A percentile compares a stretch with the other conserved stretches of the same genome.
Evolutionary conservation across 2,113 vertebrate species (phyloP).

Genomic region (Urocitellus parryii): DNA sequence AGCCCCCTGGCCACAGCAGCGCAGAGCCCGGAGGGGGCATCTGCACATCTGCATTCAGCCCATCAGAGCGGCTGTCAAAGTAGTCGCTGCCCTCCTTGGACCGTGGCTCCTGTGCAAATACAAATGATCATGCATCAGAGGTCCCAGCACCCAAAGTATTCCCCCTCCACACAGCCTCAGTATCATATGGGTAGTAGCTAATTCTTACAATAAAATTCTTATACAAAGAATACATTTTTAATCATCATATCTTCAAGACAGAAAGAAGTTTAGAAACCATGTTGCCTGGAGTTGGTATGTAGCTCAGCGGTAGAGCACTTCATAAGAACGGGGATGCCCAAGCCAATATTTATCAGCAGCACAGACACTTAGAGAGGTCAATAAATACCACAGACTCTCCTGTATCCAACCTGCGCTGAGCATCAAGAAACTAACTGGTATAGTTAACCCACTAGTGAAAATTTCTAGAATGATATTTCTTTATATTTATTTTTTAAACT

Average conservation of each 20-base stretch:
- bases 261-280: background rate
- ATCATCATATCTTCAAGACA: background rate
- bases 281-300: background rate
- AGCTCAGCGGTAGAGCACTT: background rate
- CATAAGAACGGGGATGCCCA: background rate
- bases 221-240: background rate
- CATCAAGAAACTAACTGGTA: background rate
- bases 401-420: background rate
- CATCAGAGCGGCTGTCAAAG: slow-evolving; percentile 94
- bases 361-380: background rate
- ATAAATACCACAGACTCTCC: background rate
- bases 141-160: accelerated
- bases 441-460: background rate
- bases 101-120: slow-evolving; percentile 90
- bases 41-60: slow-evolving; percentile 89
- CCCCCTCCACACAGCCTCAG: accelerated
- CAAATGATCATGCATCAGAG: slow-evolving; percentile 38
- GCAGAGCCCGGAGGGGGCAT: slow-evolving; percentile 89
- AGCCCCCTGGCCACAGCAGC: slow-evolving; percentile 90
- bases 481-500: background rate
- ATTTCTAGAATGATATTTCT: background rate
- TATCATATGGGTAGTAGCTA: accelerated
- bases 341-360: background rate
- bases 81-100: slow-evolving; percentile 92
- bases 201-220: background rate